phyloP scores from a whole-genome alignment of 2,113 vertebrate species.

The Engraulis encrasicolus region DNA sequence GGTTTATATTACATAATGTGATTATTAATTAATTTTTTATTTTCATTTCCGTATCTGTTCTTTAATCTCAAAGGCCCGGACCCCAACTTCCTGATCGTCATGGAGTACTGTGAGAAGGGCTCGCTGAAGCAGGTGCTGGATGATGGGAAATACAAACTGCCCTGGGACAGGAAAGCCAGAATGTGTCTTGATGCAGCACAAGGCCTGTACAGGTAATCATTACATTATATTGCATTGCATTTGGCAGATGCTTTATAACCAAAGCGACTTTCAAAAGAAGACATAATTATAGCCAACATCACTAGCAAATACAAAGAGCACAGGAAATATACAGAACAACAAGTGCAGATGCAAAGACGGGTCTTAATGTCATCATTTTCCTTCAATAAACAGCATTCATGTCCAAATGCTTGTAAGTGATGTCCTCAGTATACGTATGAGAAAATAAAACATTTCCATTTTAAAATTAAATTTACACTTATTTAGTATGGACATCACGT shows the following conservation, averaged over 20 bases:
- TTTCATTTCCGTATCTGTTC: neutral
- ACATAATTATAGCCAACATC: no score
- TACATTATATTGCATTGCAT: no score
- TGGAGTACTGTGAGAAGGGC: constrained; percentile 87
- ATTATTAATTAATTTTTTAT: neutral
- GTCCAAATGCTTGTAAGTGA: neutral
- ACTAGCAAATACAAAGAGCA: no score
- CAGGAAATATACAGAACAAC: no score
- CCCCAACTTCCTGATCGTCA: constrained; percentile 82
- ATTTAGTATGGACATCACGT: no score
- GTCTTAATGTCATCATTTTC: no score
- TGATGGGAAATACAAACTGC: constrained; percentile 61
- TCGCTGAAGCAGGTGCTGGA: constrained; percentile 81
- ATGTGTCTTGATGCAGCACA: constrained; percentile 82
- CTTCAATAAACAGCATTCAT: neutral
- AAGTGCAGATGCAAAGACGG: no score
- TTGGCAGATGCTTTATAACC: no score
- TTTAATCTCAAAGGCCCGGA: constrained; percentile 62
- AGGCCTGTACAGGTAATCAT: constrained; percentile 83
- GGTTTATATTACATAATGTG: neutral
- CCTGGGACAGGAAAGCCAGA: constrained; percentile 68
- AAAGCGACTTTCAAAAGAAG: no score
- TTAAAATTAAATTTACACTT: no score
- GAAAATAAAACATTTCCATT: no score
- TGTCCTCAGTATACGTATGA: no score